Conservation (phyloP, 35 echinoderm and acorn worm species). For the Heliocidaris tuberculata region DNA sequence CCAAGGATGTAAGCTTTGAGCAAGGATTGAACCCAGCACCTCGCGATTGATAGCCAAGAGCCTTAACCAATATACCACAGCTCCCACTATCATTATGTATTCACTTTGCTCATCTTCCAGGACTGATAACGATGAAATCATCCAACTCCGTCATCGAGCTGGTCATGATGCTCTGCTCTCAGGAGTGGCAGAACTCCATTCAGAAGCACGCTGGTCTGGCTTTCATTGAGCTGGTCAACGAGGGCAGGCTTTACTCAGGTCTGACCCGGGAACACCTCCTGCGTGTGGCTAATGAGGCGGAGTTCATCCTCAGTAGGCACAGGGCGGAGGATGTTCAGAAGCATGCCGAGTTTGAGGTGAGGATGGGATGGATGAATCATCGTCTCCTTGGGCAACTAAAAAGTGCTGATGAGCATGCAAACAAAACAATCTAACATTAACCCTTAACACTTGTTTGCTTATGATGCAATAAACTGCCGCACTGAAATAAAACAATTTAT, state of each 20-base stretch:
- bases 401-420: no score
- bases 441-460: no score
- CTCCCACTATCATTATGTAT: no score
- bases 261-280: slow-evolving; percentile 90
- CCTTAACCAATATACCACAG: no score
- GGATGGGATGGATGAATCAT: neutral
- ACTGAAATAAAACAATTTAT: no score
- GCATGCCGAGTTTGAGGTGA: slow-evolving; percentile 99
- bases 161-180: slow-evolving; percentile 99
- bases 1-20: no score
- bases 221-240: slow-evolving; percentile 98
- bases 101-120: slow-evolving; percentile 34
- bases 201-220: slow-evolving; percentile 99
- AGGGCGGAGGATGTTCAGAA: slow-evolving; percentile 95
- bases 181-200: slow-evolving; percentile 99
- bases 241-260: slow-evolving; percentile 96
- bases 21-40: no score
- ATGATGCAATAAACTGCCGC: no score
- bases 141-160: slow-evolving; percentile 98
- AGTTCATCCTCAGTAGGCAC: slow-evolving; percentile 95
- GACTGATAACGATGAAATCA: slow-evolving; percentile 97
- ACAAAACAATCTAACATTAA: no score
- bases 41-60: no score
- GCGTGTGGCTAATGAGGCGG: slow-evolving; percentile 95
- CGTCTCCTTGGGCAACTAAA: no score